Percentiles rank a stretch among this genome's conserved stretches.
phyloP scores from a whole-genome alignment of 2,888 invertebrate species.

The Catonia carolina region DNA sequence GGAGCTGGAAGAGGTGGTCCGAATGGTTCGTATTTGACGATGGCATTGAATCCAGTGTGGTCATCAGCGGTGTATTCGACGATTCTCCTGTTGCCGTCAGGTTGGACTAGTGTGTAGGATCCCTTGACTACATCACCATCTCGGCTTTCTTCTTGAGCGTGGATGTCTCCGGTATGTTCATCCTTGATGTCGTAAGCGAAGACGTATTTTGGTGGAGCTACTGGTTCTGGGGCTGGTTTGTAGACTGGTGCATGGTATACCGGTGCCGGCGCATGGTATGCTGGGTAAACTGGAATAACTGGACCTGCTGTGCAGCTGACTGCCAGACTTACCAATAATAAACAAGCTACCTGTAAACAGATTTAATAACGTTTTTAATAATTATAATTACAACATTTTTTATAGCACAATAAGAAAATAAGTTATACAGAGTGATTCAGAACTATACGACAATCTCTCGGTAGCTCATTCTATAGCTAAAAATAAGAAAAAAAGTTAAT shows the following conservation, averaged over 20 bases:
- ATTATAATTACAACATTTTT: too few species aligned
- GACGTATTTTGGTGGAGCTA: constrained; percentile 18
- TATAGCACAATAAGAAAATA: too few species aligned
- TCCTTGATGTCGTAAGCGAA: constrained; percentile 45
- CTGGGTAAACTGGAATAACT: background rate
- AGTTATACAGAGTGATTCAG: too few species aligned
- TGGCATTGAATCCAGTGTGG: constrained; percentile 52
- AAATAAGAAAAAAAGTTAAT: too few species aligned
- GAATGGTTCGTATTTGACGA: constrained; percentile 48
- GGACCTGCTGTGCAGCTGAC: background rate
- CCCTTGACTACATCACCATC: constrained; percentile 51
- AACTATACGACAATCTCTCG: too few species aligned
- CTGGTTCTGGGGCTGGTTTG: constrained; percentile 6
- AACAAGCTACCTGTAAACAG: background rate
- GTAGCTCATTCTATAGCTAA: too few species aligned
- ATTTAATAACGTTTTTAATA: too few species aligned
- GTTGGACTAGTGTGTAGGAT: constrained; percentile 49
- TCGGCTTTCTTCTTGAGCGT: constrained; percentile 50
- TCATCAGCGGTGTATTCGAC: constrained; percentile 41
- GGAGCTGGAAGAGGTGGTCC: constrained; percentile 29
- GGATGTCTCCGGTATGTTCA: constrained; percentile 48
- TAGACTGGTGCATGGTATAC: constrained; percentile 19
- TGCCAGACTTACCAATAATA: background rate
- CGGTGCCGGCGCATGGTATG: constrained; percentile 5
- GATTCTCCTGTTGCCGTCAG: constrained; percentile 50